phyloP scores from a whole-genome alignment of 2,888 invertebrate genomes.

The Tribolium freemani region DNA sequence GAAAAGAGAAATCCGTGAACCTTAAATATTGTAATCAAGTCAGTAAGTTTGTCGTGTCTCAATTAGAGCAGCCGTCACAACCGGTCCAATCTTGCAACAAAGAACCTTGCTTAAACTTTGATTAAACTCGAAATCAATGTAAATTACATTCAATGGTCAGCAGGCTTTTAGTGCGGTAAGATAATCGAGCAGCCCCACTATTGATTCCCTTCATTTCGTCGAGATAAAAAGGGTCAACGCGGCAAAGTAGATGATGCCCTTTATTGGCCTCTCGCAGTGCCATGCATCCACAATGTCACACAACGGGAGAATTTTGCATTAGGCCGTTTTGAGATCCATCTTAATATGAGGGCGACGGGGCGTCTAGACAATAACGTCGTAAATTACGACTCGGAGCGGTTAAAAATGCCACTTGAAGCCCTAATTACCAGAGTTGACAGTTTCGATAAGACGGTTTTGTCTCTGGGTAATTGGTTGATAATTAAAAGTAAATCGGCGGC shows the following conservation, averaged over 20 bases:
- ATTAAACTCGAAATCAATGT: conserved; percentile 65
- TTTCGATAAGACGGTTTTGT: not conserved
- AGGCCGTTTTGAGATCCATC: conserved; percentile 6
- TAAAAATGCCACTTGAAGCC: not conserved
- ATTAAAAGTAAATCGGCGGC: conserved; percentile 45
- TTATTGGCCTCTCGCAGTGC: conserved; percentile 50
- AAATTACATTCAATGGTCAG: conserved; percentile 66
- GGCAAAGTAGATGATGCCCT: conserved; percentile 52
- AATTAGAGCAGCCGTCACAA: not conserved
- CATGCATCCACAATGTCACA: conserved; percentile 21
- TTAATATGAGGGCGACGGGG: conserved; percentile 3
- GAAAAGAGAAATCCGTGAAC: not conserved
- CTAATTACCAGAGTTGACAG: not conserved
- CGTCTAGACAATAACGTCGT: conserved; percentile 2
- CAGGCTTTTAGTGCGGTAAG: conserved; percentile 61
- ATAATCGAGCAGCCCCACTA: conserved; percentile 59
- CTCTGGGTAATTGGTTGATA: conserved; percentile 36
- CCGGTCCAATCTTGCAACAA: conserved; percentile 48
- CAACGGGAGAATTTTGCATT: conserved; percentile 9
- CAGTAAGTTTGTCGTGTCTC: not conserved
- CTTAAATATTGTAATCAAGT: not conserved
- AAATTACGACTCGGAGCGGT: not conserved
- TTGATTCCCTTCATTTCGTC: conserved; percentile 50
- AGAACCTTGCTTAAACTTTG: conserved; percentile 63
- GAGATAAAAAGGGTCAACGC: conserved; percentile 58